Evolutionary conservation across 2,113 vertebrate species (phyloP).

Genomic region (Cariama cristata): DNA sequence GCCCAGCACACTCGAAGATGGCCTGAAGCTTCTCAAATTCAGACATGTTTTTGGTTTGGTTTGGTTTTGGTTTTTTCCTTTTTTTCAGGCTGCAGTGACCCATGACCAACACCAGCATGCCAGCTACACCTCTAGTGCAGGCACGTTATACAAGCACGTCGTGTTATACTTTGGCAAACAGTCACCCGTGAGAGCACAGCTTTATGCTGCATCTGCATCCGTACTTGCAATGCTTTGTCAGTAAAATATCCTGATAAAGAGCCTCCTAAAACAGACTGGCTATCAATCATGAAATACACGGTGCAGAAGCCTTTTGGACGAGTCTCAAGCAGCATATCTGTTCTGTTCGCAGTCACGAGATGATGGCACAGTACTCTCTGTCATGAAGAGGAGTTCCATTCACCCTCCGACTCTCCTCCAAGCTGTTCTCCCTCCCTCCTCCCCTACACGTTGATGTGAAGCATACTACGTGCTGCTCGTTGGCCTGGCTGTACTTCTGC

Average conservation of each 20-base stretch:
- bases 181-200: not conserved
- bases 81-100: not conserved
- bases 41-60: accelerated
- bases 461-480: not conserved
- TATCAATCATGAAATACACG: not conserved
- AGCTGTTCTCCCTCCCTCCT: not conserved
- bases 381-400: not conserved
- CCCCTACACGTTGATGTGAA: not conserved
- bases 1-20: accelerated
- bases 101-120: not conserved
- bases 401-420: not conserved
- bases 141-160: not conserved
- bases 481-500: not conserved
- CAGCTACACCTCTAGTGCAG: not conserved
- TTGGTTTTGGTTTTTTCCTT: accelerated
- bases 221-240: not conserved
- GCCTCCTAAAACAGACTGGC: not conserved
- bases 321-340: not conserved
- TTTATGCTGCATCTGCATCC: not conserved
- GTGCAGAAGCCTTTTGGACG: not conserved
- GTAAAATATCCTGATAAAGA: not conserved
- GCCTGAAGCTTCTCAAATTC: not conserved
- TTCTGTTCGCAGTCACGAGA: not conserved
- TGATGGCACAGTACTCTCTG: not conserved
- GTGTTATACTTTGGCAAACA: not conserved